Evolutionary conservation across 2,888 invertebrate genomes (phyloP).

Genomic region (Agrochola macilenta): DNA sequence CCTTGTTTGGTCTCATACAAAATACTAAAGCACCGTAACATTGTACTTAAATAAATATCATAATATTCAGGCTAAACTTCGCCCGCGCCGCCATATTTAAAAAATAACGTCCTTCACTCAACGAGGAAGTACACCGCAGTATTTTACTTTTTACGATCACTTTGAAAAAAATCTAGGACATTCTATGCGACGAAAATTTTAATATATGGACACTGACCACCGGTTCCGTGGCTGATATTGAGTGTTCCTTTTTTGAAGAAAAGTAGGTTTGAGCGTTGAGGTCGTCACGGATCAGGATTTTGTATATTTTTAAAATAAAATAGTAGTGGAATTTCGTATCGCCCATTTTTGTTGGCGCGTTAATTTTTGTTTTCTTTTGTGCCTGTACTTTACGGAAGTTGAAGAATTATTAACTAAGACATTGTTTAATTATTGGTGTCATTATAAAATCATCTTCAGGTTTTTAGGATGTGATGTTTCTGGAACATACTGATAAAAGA

Average conservation of each 20-base stretch:
- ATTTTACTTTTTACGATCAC: constrained; percentile 61
- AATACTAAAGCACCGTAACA: constrained; percentile 9
- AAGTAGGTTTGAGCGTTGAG: constrained; percentile 4
- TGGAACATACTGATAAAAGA: too few relatives aligned
- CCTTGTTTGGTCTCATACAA: constrained; percentile 15
- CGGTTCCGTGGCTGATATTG: constrained; percentile 34
- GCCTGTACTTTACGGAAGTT: neutral
- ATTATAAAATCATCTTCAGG: neutral
- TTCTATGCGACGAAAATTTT: constrained; percentile 43
- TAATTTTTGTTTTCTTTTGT: neutral
- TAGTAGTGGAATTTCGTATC: neutral
- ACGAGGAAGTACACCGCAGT: constrained; percentile 57
- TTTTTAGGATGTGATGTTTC: too few relatives aligned
- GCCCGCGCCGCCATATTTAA: constrained; percentile 15
- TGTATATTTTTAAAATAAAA: neutral
- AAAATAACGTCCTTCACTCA: constrained; percentile 28
- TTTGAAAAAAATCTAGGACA: constrained; percentile 52
- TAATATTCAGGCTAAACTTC: constrained; percentile 10
- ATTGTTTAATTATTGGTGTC: neutral
- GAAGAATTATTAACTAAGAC: neutral
- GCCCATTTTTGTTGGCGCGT: neutral
- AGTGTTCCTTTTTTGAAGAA: constrained; percentile 42
- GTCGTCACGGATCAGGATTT: neutral
- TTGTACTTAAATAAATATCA: constrained; percentile 16
- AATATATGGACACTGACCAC: constrained; percentile 50